Base-by-base conservation (phyloP, 2,113 vertebrate genomes). In the Gallinago paraguaiae region DNA sequence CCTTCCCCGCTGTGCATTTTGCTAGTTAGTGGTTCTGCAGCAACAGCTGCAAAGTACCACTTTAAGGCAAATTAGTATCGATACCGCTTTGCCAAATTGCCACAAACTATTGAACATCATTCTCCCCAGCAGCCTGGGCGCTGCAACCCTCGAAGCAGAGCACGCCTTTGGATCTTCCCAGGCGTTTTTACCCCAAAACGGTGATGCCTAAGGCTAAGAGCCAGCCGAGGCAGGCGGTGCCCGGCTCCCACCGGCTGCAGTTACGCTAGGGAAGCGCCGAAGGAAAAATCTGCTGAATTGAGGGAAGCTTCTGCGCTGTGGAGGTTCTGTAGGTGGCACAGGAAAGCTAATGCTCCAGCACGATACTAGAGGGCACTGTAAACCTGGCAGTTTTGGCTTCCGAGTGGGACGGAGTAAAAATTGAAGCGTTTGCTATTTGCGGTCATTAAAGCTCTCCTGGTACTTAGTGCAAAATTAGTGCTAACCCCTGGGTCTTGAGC, bases 341-440 rank as follows among this genome's bases (percentile, higher is more conserved):
- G 6, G 46, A 6, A 14, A 89, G 95, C 94, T 61, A 48, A 88
- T 97, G 95, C 95, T 94, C 30, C 65, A 0, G 46, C 13, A 60
- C 67, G 92, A 96, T 97, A 96, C 96, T 97, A 96, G 95, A 96
- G 96, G 96, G 96, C 96, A 97, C 96, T 97, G 93, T 94, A 82
- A 96, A 94, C 92, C 95, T 92, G 93, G 79, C 93, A 85, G 96
- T 94, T 91, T 70, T 14, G 94, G 59, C 88, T 97, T 57, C 60
- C 11, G 94, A 93, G 57, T 15, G 92, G 93, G 76, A 82, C 48
- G n/a, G 10, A 82, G 90, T 17, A 45, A 64, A 85, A 89, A 46
- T 9, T 64, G 89, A 87, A 94, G 93, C 10, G 91, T 88, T 92
- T 59, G 94, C 90, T 88, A 20, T 78, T 41, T 50, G 90, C n/a